These are phyloP conservation scores for Atopsyche davidsoni DNA, from an alignment of 1,140 invertebrate species.

Conservation along the genomic window DNA sequence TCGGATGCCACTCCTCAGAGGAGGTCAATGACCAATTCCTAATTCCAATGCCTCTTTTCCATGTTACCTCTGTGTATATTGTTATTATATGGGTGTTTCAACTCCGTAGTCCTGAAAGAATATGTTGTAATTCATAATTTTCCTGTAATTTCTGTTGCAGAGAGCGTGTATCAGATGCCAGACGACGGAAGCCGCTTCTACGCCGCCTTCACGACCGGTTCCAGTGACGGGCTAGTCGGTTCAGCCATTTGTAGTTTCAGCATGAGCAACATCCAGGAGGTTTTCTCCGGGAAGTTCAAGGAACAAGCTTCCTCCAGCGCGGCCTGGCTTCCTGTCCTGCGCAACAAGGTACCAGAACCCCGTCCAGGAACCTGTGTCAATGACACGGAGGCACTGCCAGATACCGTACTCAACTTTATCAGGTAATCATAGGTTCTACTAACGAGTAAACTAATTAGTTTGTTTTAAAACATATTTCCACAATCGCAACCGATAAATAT, in stretches of 20 bases:
- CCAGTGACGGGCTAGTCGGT: slow-evolving; percentile 78
- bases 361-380: slow-evolving; percentile 80
- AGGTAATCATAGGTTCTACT: slow-evolving; percentile 49
- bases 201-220: slow-evolving; percentile 81
- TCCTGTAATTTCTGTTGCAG: slow-evolving; percentile 45
- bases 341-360: slow-evolving; percentile 70
- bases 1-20: too few species aligned
- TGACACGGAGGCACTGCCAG: slow-evolving; percentile 70
- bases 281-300: slow-evolving; percentile 85
- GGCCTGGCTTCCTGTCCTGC: slow-evolving; percentile 63
- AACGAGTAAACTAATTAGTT: too few species aligned
- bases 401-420: slow-evolving; percentile 84
- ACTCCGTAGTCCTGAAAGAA: too few species aligned
- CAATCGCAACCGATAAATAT: too few species aligned
- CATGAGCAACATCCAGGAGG: slow-evolving; percentile 73
- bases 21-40: too few species aligned
- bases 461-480: too few species aligned
- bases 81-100: too few species aligned
- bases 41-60: too few species aligned
- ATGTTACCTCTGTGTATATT: too few species aligned
- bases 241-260: slow-evolving; percentile 86
- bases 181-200: slow-evolving; percentile 77
- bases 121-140: not conserved
- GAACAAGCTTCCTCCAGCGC: slow-evolving; percentile 75
- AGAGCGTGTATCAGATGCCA: slow-evolving; percentile 78